phyloP scores from a whole-genome alignment of 2,113 vertebrate species.

The Uropsilus gracilis region DNA sequence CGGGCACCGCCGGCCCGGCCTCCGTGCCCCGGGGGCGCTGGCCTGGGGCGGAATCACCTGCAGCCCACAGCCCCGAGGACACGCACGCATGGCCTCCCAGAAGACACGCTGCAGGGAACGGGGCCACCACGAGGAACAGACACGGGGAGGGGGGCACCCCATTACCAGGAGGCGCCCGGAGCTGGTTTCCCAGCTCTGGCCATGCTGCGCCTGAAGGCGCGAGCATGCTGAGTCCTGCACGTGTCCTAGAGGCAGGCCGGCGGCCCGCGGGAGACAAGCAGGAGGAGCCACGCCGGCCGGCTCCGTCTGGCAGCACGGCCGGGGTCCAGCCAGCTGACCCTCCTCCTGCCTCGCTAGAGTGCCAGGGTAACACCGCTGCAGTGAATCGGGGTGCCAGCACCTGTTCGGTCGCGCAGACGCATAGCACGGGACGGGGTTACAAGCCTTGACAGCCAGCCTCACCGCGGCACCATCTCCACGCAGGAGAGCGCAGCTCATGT shows the following conservation, averaged over 20 bases:
- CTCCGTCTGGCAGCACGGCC: neutral
- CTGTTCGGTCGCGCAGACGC: neutral
- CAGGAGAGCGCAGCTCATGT: neutral
- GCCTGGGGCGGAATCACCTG: neutral
- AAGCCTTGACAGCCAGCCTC: neutral
- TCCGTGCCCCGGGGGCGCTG: neutral
- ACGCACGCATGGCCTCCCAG: neutral
- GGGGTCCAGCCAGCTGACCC: neutral
- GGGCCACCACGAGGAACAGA: neutral
- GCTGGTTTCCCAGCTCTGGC: neutral
- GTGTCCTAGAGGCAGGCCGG: neutral
- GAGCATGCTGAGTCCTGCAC: neutral
- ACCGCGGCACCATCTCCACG: neutral
- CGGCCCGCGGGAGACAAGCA: neutral
- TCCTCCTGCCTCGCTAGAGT: neutral
- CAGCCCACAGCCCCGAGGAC: neutral
- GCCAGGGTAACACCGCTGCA: rapidly evolving
- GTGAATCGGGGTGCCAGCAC: neutral
- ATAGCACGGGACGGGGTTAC: neutral
- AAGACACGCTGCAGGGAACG: neutral
- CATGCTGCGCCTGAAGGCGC: rapidly evolving
- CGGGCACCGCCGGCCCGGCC: neutral
- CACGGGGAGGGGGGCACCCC: neutral
- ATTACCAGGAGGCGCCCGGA: neutral
- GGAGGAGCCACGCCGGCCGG: neutral